Evolutionary conservation across 2,797 vertebrate species (phyloP).

Genomic region (Gadopsis bispinosus): DNA sequence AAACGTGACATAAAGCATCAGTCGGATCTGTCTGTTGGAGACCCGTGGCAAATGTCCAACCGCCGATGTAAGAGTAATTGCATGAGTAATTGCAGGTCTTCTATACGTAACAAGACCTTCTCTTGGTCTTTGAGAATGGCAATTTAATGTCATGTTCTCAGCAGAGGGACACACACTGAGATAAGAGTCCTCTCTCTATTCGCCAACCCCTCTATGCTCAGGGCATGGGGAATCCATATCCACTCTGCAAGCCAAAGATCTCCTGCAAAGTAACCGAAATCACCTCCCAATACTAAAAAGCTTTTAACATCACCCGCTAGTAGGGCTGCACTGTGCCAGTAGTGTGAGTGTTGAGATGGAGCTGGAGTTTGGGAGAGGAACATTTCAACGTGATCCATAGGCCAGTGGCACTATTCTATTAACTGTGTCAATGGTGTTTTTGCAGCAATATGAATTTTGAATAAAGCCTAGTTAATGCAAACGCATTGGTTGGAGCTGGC

Average conservation of each 20-base stretch:
- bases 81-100: slow-evolving; percentile 14
- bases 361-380: slow-evolving; percentile 13
- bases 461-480: slow-evolving; percentile 74
- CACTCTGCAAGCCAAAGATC: slow-evolving; percentile 53
- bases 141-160: slow-evolving; percentile 67
- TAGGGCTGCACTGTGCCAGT: slow-evolving; percentile 30
- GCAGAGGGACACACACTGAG: slow-evolving; percentile 60
- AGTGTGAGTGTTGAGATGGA: slow-evolving; percentile 14
- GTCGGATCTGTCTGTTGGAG: neutral
- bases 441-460: slow-evolving; percentile 67
- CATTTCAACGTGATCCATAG: slow-evolving; percentile 60
- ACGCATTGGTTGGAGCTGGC: slow-evolving; percentile 63
- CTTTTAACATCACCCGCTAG: slow-evolving; percentile 55
- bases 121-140: slow-evolving; percentile 35
- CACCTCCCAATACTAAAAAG: slow-evolving; percentile 62
- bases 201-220: slow-evolving; percentile 20
- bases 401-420: slow-evolving; percentile 60
- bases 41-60: slow-evolving; percentile 20
- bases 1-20: neutral
- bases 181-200: slow-evolving; percentile 64
- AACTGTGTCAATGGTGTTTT: slow-evolving; percentile 62
- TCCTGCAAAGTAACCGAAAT: slow-evolving; percentile 59
- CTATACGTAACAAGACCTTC: slow-evolving; percentile 22
- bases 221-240: slow-evolving; percentile 60
- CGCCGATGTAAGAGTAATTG: slow-evolving; percentile 7